A percentile compares a stretch with the other conserved stretches of the same genome.
phyloP scores from a whole-genome alignment of 2,797 vertebrate species.

The Cossypha heuglini region DNA sequence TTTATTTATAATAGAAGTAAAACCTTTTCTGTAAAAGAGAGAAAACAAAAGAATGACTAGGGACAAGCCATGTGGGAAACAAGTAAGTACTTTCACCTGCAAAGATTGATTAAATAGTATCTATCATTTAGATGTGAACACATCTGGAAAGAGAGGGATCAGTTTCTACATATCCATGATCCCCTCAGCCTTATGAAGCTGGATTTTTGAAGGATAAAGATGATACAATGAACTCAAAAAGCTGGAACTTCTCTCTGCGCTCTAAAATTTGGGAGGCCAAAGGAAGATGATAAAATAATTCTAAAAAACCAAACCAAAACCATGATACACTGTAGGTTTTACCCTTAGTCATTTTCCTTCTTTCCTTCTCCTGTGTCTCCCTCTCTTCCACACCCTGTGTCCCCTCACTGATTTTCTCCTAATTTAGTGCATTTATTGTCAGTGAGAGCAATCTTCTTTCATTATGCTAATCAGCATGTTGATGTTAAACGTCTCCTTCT shows the following conservation, averaged over 20 bases:
- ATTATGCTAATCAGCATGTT: neutral
- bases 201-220: neutral
- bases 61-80: neutral
- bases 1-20: constrained; percentile 6
- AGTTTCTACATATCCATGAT: neutral
- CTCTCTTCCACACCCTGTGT: neutral
- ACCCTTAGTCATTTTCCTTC: neutral
- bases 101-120: neutral
- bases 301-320: fast-evolving
- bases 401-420: neutral
- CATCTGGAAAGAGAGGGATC: neutral
- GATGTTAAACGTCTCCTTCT: constrained; percentile 14
- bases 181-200: neutral
- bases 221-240: neutral
- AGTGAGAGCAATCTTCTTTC: constrained; percentile 11
- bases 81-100: neutral
- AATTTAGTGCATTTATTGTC: neutral
- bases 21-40: neutral
- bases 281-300: neutral
- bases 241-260: neutral
- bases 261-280: neutral
- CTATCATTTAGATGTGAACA: neutral
- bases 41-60: neutral
- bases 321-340: neutral
- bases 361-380: neutral